Percentiles rank a stretch among this genome's conserved stretches.
Conservation (phyloP, 2,888 invertebrate genomes). For the Cephonodes hylas region DNA sequence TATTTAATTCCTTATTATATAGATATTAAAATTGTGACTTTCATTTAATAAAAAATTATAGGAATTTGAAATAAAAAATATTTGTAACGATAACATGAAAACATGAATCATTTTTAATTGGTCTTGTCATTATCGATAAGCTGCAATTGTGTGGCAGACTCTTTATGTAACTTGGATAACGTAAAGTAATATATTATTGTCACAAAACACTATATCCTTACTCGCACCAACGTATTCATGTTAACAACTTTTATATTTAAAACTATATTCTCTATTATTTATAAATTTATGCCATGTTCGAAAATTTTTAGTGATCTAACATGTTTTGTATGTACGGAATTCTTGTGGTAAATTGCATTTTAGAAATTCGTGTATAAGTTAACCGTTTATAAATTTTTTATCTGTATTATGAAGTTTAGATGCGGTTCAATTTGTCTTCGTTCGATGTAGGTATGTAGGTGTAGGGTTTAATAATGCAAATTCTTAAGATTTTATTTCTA, state of each 20-base stretch:
- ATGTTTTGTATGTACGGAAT: conserved; percentile 10
- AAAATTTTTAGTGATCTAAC: conserved; percentile 8
- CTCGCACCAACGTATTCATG: conserved; percentile 9
- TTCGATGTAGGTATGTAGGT: conserved; percentile 24
- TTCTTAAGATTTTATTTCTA: background rate
- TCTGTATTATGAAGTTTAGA: conserved; percentile 19
- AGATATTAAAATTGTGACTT: too few relatives aligned
- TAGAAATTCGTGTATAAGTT: conserved; percentile 6
- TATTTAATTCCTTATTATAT: too few relatives aligned
- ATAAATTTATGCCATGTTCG: conserved; percentile 16
- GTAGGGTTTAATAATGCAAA: background rate
- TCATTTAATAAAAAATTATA: too few relatives aligned
- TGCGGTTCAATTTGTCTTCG: conserved; percentile 20
- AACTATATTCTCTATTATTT: conserved; percentile 15
- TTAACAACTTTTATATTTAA: conserved; percentile 10
- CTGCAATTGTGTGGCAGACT: conserved; percentile 1
- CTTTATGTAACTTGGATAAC: background rate
- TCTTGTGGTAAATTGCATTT: conserved; percentile 11
- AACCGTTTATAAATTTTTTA: conserved; percentile 6
- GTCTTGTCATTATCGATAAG: background rate
- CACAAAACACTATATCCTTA: conserved; percentile 11
- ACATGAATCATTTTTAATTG: background rate
- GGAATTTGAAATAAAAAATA: too few relatives aligned
- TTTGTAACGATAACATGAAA: too few relatives aligned
- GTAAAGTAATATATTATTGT: conserved; percentile 10